Conservation (phyloP, 2,888 invertebrate genomes). For the Sphecodes monilicornis region DNA sequence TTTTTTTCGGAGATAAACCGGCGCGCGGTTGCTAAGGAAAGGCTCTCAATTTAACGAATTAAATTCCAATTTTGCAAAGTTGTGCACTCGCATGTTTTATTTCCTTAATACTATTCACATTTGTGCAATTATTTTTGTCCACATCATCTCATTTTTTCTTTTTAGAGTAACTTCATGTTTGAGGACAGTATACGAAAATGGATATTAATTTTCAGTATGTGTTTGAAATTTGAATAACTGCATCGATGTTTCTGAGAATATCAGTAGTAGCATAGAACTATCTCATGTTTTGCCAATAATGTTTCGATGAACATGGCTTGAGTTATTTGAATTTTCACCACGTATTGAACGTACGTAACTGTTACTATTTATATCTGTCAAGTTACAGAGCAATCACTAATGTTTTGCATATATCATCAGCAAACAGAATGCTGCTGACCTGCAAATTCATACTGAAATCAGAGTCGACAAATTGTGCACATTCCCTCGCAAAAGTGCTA, state of each 20-base stretch:
- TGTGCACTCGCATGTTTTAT: neutral
- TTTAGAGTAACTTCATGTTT: too few species aligned
- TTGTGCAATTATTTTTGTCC: too few species aligned
- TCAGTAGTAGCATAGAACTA: neutral
- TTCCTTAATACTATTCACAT: too few species aligned
- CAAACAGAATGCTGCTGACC: too few species aligned
- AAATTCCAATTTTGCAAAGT: neutral
- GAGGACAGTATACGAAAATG: neutral
- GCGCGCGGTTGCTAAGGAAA: neutral
- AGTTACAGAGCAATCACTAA: neutral
- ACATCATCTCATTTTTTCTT: too few species aligned
- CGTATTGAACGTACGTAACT: neutral
- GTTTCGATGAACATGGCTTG: neutral
- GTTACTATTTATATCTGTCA: neutral
- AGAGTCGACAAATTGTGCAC: neutral
- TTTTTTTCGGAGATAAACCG: neutral
- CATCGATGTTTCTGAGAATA: too few species aligned
- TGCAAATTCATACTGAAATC: neutral
- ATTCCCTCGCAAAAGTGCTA: neutral
- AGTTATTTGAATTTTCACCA: neutral
- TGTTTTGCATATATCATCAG: neutral
- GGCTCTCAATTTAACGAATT: neutral
- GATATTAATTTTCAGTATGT: neutral
- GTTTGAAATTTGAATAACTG: neutral
- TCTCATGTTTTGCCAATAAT: neutral